phyloP scores from a whole-genome alignment of 2,888 invertebrate species.

The Eupeodes luniger region DNA sequence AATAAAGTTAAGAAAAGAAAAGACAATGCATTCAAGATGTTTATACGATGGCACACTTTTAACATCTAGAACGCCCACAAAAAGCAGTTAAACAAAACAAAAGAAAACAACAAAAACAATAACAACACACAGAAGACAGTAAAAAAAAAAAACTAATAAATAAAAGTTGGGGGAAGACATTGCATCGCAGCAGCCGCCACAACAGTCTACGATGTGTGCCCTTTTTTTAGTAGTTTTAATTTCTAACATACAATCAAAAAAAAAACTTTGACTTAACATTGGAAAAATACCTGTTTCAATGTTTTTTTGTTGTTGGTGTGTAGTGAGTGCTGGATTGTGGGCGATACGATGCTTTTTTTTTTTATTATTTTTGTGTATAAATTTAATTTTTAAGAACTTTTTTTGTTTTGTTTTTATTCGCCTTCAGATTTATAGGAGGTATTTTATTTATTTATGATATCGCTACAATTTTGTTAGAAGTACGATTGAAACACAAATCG shows the following conservation, averaged over 20 bases:
- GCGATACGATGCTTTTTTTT: slow-evolving; percentile 35
- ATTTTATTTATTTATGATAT: neutral
- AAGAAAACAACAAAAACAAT: slow-evolving; percentile 26
- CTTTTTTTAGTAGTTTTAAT: slow-evolving; percentile 29
- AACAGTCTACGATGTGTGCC: slow-evolving; percentile 25
- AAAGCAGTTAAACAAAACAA: neutral
- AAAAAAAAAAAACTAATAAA: neutral
- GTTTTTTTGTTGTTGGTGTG: neutral
- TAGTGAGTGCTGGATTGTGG: slow-evolving; percentile 39
- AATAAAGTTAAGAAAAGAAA: neutral
- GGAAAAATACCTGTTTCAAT: slow-evolving; percentile 61
- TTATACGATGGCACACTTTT: slow-evolving; percentile 67
- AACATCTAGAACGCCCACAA: slow-evolving; percentile 61
- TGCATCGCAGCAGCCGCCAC: no score
- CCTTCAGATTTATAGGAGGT: slow-evolving; percentile 15
- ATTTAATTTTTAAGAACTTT: slow-evolving; percentile 29
- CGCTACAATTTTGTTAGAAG: slow-evolving; percentile 6
- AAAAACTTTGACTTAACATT: slow-evolving; percentile 23
- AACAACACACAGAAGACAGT: slow-evolving; percentile 26
- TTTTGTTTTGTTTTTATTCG: slow-evolving; percentile 21
- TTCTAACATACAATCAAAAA: neutral
- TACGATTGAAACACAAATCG: slow-evolving; percentile 41
- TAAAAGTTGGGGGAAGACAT: slow-evolving; percentile 6
- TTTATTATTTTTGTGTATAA: slow-evolving; percentile 15
- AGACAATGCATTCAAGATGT: slow-evolving; percentile 51